These are phyloP conservation scores for Halcyon leucocephala DNA, from an alignment of 2,797 vertebrate genomes.

Conservation along the genomic window DNA sequence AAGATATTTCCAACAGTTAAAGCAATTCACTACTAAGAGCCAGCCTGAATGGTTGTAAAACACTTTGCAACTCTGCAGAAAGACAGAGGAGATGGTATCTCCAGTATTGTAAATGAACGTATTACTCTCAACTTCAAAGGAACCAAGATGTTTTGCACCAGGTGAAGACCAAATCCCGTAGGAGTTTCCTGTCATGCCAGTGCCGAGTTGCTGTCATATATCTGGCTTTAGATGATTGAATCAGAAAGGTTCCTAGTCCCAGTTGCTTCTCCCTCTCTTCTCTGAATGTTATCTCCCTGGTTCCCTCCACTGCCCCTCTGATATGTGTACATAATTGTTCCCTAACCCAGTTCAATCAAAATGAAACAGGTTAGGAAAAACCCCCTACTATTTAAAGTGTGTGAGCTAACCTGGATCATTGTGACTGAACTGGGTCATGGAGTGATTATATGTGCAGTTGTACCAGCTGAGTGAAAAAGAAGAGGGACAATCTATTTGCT, in stretches of 20 bases:
- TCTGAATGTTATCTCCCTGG: neutral
- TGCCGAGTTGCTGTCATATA: neutral
- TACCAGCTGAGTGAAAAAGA: constrained; percentile 1
- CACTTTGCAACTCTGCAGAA: neutral
- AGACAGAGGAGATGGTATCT: neutral
- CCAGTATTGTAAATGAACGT: neutral
- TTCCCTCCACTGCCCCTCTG: neutral
- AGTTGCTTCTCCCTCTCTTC: constrained; percentile 7
- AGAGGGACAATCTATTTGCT: constrained; percentile 13
- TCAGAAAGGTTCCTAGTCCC: neutral
- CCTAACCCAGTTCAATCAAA: constrained; percentile 69
- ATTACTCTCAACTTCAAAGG: constrained; percentile 38
- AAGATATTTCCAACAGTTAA: constrained; percentile 42
- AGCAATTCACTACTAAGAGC: neutral
- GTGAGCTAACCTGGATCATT: constrained; percentile 61
- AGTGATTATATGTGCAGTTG: neutral
- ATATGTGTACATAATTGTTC: constrained; percentile 22
- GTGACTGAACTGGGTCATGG: constrained; percentile 67
- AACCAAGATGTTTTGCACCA: neutral
- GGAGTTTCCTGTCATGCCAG: neutral
- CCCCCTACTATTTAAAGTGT: constrained; percentile 30
- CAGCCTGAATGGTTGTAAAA: constrained; percentile 3
- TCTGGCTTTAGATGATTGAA: constrained; percentile 8
- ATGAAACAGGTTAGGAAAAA: constrained; percentile 50
- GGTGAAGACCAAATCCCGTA: neutral